Conservation (phyloP, 1,140 invertebrate genomes). For the Zaprionus lachaisei region DNA sequence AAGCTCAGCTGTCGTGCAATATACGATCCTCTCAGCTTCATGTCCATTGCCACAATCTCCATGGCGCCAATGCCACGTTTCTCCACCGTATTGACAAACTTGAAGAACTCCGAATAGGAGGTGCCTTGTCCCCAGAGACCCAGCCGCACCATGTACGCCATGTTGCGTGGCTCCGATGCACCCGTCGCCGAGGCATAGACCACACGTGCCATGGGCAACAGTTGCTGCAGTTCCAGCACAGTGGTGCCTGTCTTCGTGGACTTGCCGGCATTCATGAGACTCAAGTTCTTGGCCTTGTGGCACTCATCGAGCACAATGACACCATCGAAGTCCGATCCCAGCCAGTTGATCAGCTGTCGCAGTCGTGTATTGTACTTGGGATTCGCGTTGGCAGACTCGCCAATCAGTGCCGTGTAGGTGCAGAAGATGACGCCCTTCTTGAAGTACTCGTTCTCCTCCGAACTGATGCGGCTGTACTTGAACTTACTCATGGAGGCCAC, state of each 20-base stretch:
- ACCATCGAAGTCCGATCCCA: slow-evolving; percentile 97
- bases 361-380: slow-evolving; percentile 96
- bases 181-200: slow-evolving; percentile 99
- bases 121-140: slow-evolving; percentile 99
- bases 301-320: slow-evolving; percentile 99
- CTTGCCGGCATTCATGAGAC: slow-evolving; percentile 96
- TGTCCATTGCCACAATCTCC: slow-evolving; percentile 99
- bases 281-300: slow-evolving; percentile 99
- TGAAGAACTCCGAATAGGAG: slow-evolving; percentile 96
- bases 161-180: slow-evolving; percentile 98
- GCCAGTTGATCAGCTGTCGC: slow-evolving; percentile 98
- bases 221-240: slow-evolving; percentile 97
- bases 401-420: slow-evolving; percentile 99
- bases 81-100: slow-evolving; percentile 98
- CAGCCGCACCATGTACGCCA: slow-evolving; percentile 99
- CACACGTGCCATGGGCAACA: slow-evolving; percentile 96
- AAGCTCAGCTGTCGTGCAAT: slow-evolving; percentile 99
- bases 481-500: slow-evolving; percentile 96
- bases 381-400: slow-evolving; percentile 94
- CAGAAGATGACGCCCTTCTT: slow-evolving; percentile 98
- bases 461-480: slow-evolving; percentile 98
- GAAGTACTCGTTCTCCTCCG: slow-evolving; percentile 94
- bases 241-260: slow-evolving; percentile 95
- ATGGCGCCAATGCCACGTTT: slow-evolving; percentile 99
- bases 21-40: slow-evolving; percentile 99